Percentiles rank a stretch among this genome's conserved stretches.
phyloP scores from a whole-genome alignment of 2,113 vertebrate genomes.

The Scatophagus argus region DNA sequence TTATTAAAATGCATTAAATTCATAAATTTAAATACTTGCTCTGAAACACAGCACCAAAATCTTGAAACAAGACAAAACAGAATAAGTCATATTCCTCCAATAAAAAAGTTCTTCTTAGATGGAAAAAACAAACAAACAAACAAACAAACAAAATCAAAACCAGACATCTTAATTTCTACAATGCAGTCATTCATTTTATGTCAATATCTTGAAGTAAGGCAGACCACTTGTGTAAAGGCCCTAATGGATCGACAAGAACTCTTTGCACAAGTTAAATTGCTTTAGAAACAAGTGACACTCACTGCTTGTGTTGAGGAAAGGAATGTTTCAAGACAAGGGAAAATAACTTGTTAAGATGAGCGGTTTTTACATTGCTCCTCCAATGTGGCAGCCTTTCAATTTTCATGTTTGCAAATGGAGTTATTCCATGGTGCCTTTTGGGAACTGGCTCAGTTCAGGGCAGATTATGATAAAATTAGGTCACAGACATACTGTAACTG shows the following conservation, averaged over 20 bases:
- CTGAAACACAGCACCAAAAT: background rate
- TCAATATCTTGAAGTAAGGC: slow-evolving; percentile 41
- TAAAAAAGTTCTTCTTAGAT: slow-evolving; percentile 1
- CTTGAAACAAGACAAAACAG: background rate
- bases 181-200: slow-evolving; percentile 39
- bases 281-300: slow-evolving; percentile 50
- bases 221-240: slow-evolving; percentile 20
- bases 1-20: too few species aligned
- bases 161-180: slow-evolving; percentile 22
- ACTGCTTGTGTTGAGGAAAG: slow-evolving; percentile 2
- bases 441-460: slow-evolving; percentile 28
- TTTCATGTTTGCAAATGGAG: slow-evolving; percentile 31
- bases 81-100: background rate
- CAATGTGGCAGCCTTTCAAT: slow-evolving; percentile 21
- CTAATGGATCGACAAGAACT: slow-evolving; percentile 31
- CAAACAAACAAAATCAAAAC: too few species aligned
- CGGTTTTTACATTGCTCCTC: background rate
- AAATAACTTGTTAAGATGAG: slow-evolving; percentile 19
- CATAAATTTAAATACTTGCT: too few species aligned
- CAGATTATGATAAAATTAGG: slow-evolving; percentile 61
- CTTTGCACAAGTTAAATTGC: slow-evolving; percentile 48
- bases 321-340: slow-evolving; percentile 18
- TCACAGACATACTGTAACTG: slow-evolving; percentile 38
- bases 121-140: too few species aligned
- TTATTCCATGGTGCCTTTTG: slow-evolving; percentile 5